These are phyloP conservation scores for Protonibea diacanthus DNA, from an alignment of 2,797 vertebrate genomes.

Conservation along the genomic window DNA sequence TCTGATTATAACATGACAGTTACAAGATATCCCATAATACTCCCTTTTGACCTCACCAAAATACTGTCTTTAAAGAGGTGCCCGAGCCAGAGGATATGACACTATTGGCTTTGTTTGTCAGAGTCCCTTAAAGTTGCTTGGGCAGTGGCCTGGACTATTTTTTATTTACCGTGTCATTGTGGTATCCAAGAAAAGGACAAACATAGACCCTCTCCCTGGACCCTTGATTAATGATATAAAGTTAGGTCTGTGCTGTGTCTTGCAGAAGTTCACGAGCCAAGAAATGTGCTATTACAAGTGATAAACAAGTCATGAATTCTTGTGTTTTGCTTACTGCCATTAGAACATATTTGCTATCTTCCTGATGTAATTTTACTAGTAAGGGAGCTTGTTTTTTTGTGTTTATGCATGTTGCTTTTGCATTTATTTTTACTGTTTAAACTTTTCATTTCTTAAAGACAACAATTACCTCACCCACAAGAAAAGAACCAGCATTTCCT, in stretches of 20 bases:
- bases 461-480: conserved; percentile 45
- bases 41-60: not conserved
- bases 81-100: conserved; percentile 17
- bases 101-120: conserved; percentile 23
- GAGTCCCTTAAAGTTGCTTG: not conserved
- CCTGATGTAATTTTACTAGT: not conserved
- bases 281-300: conserved; percentile 25
- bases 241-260: conserved; percentile 29
- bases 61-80: conserved; percentile 18
- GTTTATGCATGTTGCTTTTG: not conserved
- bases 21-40: conserved; percentile 11
- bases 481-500: conserved; percentile 59
- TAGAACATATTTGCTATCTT: conserved; percentile 19
- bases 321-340: conserved; percentile 39
- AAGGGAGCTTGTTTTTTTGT: not conserved
- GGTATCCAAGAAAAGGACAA: conserved; percentile 14
- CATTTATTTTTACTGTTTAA: conserved; percentile 7
- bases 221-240: conserved; percentile 39
- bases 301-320: conserved; percentile 21
- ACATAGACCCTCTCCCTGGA: conserved; percentile 1
- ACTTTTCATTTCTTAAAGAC: conserved; percentile 26
- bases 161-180: conserved; percentile 14
- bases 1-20: conserved; percentile 24
- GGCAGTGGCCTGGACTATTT: not conserved
- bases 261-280: conserved; percentile 17